A percentile compares a stretch with the other conserved stretches of the same genome.
Evolutionary conservation across 2,888 invertebrate genomes (phyloP).

Genomic region (Rosalia funebris): DNA sequence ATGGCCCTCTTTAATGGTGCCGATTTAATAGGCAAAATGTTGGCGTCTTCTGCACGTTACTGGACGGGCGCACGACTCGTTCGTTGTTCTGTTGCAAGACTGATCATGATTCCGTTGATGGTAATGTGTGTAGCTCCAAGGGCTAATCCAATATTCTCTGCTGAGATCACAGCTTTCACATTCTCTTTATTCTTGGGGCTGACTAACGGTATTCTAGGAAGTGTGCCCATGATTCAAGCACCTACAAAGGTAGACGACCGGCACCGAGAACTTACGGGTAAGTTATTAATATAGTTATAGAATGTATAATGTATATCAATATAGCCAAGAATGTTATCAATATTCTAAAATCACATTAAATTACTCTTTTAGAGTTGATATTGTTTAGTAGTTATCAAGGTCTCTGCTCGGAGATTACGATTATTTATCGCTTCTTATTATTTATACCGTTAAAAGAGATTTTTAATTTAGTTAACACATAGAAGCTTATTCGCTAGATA

Average conservation of each 20-base stretch:
- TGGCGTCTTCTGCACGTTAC: constrained; percentile 83
- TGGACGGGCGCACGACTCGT: constrained; percentile 85
- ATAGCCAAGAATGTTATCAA: too few relatives aligned
- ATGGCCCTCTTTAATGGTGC: constrained; percentile 90
- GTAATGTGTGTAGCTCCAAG: constrained; percentile 85
- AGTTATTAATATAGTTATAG: background rate
- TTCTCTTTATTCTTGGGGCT: constrained; percentile 79
- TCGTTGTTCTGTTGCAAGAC: constrained; percentile 76
- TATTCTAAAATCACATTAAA: too few relatives aligned
- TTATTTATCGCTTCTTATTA: too few relatives aligned
- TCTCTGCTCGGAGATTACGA: too few relatives aligned
- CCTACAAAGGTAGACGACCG: constrained; percentile 87
- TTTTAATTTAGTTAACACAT: too few relatives aligned
- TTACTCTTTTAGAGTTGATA: too few relatives aligned
- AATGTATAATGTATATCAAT: too few relatives aligned
- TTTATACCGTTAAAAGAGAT: too few relatives aligned
- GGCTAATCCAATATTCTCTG: constrained; percentile 76
- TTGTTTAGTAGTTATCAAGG: too few relatives aligned
- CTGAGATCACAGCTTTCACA: constrained; percentile 74
- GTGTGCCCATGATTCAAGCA: constrained; percentile 92
- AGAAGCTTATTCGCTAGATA: too few relatives aligned
- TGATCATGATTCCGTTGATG: constrained; percentile 82
- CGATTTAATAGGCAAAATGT: constrained; percentile 80
- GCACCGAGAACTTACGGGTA: constrained; percentile 87
- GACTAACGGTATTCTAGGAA: constrained; percentile 88